These are phyloP conservation scores for Sturnus vulgaris DNA, from an alignment of 2,113 vertebrate species.

Conservation along the genomic window DNA sequence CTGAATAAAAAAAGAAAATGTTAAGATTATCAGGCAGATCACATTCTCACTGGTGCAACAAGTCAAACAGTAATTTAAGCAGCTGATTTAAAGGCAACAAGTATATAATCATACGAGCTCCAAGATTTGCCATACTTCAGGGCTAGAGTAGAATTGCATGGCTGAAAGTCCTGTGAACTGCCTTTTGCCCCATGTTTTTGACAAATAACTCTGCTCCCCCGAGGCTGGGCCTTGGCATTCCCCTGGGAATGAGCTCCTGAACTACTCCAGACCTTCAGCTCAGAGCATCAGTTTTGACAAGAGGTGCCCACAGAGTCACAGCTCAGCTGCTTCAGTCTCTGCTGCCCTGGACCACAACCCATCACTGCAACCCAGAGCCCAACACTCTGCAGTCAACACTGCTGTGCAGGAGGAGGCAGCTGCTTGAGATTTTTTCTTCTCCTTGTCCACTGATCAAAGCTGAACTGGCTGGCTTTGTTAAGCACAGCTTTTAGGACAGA, in stretches of 20 bases:
- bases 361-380: not conserved
- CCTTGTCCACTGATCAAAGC: not conserved
- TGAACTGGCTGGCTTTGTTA: not conserved
- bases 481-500: not conserved
- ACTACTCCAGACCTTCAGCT: not conserved
- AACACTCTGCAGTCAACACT: not conserved
- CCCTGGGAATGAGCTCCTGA: not conserved
- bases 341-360: not conserved
- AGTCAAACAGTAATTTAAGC: not conserved
- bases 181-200: not conserved
- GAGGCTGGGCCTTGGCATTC: not conserved
- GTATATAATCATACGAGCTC: not conserved
- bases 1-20: not conserved
- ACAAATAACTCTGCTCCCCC: not conserved
- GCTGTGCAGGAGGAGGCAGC: accelerated
- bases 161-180: not conserved
- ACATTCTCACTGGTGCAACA: not conserved
- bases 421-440: not conserved
- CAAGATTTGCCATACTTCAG: not conserved
- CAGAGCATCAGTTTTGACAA: not conserved
- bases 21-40: not conserved
- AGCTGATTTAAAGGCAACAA: not conserved
- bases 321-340: not conserved
- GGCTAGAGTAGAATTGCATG: not conserved
- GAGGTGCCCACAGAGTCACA: not conserved